A percentile compares a stretch with the other conserved stretches of the same genome.
Evolutionary conservation across 2,888 invertebrate species (phyloP).

Genomic region (Synergus gifuensis): DNA sequence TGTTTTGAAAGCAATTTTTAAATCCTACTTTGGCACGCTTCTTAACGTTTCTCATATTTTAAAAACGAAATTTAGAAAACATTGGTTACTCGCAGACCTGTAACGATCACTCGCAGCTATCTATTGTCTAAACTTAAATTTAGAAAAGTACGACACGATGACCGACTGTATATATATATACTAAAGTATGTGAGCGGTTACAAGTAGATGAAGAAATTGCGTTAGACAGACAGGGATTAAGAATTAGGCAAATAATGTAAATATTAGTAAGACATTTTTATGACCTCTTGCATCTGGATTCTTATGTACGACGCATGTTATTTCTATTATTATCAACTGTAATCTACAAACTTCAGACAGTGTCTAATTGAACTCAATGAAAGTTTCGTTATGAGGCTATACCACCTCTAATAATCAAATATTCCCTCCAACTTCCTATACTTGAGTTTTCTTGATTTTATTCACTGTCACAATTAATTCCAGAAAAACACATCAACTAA

Average conservation of each 20-base stretch:
- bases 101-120: constrained; percentile 20
- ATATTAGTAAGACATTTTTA: constrained; percentile 37
- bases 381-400: constrained; percentile 18
- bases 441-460: neutral
- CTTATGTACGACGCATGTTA: constrained; percentile 35
- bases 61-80: neutral
- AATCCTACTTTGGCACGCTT: neutral
- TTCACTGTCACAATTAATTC: neutral
- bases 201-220: constrained; percentile 33
- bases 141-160: constrained; percentile 35
- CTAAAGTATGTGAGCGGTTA: constrained; percentile 28
- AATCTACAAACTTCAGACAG: constrained; percentile 20
- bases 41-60: neutral
- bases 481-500: neutral
- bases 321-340: constrained; percentile 34
- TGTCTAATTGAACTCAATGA: constrained; percentile 25
- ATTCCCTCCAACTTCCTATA: neutral
- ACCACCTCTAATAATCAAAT: constrained; percentile 7
- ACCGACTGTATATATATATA: constrained; percentile 27
- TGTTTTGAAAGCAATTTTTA: too few relatives aligned
- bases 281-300: constrained; percentile 36
- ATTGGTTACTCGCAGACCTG: constrained; percentile 13
- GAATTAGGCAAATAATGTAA: constrained; percentile 35
- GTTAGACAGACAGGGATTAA: constrained; percentile 37
- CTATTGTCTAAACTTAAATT: constrained; percentile 21